Base-by-base conservation (phyloP, 2,888 invertebrate species). In the Drosophila subquinaria region DNA sequence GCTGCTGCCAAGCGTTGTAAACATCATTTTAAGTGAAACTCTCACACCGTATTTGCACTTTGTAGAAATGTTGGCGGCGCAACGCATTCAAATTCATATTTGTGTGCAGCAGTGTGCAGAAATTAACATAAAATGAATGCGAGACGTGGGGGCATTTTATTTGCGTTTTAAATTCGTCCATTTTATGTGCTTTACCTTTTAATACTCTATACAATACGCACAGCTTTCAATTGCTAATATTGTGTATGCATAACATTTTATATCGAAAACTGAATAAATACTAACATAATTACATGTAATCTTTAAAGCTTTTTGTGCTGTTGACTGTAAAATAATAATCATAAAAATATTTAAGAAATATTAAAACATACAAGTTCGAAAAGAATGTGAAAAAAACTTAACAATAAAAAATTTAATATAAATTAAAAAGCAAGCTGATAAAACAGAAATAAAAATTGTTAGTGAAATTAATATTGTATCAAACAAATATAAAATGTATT, bases 101-200 rank as follows among this genome's bases (percentile, higher is more conserved):
- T 79, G 63, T 77, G 72, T 75, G 82, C 76, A 75, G 81, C 76
- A 72, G 50, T 53, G 66, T 63, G 55, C 59, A 69, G 67, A 81
- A 84, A 88, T 84, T 88, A 84, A 82, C 88, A 84, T 85, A 85
- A 79, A 81, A 71, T 55, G 59, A 50, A 50, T 45, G 65, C 30
- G 52, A 64, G 50, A 20, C 45, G 43, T 53, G 53, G 36, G 55
- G 56, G 51, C 61, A 65, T 71, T 69, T 66, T 65, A 70, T 69
- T 59, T 50, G 62, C 59, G 69, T 56, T 73, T 55, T 42, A 53
- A 43, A 36, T 20, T 43, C 53, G 38, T 2, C 13, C 63, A 40
- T 62, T 69, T 68, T 38, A 45, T 47, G n/a, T 50, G 55, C 35
- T 15, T 35, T 17, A 36, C 62, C 17, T 17, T 17, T 38, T 8